These are phyloP conservation scores for Sander lucioperca DNA, from an alignment of 2,113 vertebrate species.

Conservation along the genomic window DNA sequence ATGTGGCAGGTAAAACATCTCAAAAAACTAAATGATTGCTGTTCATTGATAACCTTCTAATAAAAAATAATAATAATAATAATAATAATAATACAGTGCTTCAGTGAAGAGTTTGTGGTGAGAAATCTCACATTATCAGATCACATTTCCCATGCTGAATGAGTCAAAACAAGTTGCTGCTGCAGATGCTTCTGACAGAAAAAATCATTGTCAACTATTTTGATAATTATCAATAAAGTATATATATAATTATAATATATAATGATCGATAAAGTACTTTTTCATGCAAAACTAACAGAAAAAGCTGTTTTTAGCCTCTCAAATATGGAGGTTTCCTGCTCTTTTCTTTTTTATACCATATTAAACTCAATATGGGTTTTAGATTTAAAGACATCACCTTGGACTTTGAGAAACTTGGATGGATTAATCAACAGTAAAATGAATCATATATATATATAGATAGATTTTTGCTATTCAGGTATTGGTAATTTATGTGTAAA, in stretches of 20 bases:
- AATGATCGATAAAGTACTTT: too few species aligned
- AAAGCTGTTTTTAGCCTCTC: too few species aligned
- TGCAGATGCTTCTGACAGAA: slow-evolving; percentile 9
- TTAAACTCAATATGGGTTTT: too few species aligned
- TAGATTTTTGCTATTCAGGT: background rate
- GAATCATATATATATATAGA: background rate
- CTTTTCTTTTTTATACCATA: too few species aligned
- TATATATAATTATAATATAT: too few species aligned
- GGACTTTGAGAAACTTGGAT: too few species aligned
- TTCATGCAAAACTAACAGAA: too few species aligned
- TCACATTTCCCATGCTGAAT: slow-evolving; percentile 11
- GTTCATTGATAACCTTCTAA: background rate
- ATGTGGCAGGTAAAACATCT: background rate
- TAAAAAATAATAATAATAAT: background rate
- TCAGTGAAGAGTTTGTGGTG: background rate
- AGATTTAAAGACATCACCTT: too few species aligned
- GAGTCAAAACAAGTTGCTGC: slow-evolving; percentile 18
- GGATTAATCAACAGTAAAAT: too few species aligned
- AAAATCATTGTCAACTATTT: too few species aligned
- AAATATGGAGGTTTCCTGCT: too few species aligned
- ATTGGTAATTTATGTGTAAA: slow-evolving; percentile 5
- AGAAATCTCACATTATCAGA: slow-evolving; percentile 2
- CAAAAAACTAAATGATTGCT: background rate
- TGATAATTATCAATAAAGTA: too few species aligned
- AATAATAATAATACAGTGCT: background rate